Base-by-base conservation (phyloP, 2,113 vertebrate species). In the Crotalus viridis region DNA sequence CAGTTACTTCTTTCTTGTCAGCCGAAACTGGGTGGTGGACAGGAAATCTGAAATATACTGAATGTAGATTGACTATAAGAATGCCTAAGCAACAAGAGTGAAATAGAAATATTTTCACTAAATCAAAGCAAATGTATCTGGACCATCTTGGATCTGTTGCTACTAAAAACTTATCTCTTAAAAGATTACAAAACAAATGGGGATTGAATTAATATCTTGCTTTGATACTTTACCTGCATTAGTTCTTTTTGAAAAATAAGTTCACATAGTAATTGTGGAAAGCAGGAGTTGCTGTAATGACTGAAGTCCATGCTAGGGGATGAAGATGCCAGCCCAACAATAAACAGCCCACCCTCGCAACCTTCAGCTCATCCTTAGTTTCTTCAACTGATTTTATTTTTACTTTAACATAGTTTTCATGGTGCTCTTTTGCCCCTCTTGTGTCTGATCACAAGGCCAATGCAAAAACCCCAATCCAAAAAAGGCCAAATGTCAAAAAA, bases 1-100 rank as follows among this genome's bases (percentile, higher is more conserved):
- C 86, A 64, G 94, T 87, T 91, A 0, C 33, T 93, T 94, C 91
- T 88, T 92, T 91, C 51, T 48, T 28, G 93, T 94, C 94, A 88
- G 95, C 95, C 0, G 55, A 89, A 51, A 64, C 87, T 91, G 26
- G 88, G 69, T 0, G 0, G 85, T 3, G 21, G 43, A 64, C 28
- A 17, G 93, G 90, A 28, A 69, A 89, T 91, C 51, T 33, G 17
- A 85, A 92, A 95, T 89, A 93, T 89, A 48, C 88, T 17, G 69
- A 93, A 93, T 64, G 1, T 10, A 24, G 10, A 39, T n/a, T 85
- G 22, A n/a, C 15, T 69, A 59, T 90, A 69, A 57, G 5, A 56
- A 33, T 6, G 0, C 48, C 43, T 54, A 9, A 12, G 4, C 6
- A 17, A 3, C 46, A 10, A 1, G 0, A n/a, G 85, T 39, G 43